These are phyloP conservation scores for Scaptomyza reducta DNA, from an alignment of 2,888 invertebrate genomes.

Conservation along the genomic window DNA sequence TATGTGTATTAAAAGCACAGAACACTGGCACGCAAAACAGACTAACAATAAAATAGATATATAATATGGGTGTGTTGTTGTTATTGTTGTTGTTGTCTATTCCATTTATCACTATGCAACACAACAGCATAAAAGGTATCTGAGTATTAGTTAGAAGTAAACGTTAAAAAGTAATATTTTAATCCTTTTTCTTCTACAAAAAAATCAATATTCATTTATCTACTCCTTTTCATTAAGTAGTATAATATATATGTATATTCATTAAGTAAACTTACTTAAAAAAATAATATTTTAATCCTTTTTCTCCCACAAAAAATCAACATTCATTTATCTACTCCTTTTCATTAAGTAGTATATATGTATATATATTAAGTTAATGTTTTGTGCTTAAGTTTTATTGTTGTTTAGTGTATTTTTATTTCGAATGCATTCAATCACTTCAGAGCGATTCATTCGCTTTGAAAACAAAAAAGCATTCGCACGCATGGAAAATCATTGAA, in stretches of 20 bases:
- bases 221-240: too few relatives aligned
- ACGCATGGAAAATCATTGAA: slow-evolving; percentile 75
- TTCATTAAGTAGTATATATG: too few relatives aligned
- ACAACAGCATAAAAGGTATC: slow-evolving; percentile 4
- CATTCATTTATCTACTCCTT: too few relatives aligned
- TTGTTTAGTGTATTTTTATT: slow-evolving; percentile 39
- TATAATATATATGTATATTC: too few relatives aligned
- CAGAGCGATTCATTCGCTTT: slow-evolving; percentile 51
- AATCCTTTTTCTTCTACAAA: too few relatives aligned
- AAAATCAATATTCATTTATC: too few relatives aligned
- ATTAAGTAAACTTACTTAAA: too few relatives aligned
- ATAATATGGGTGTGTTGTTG: slow-evolving; percentile 63
- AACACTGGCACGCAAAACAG: slow-evolving; percentile 39
- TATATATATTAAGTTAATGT: background rate
- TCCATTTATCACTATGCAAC: slow-evolving; percentile 44
- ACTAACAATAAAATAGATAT: slow-evolving; percentile 48
- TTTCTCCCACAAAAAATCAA: too few relatives aligned
- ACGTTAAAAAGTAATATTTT: too few relatives aligned
- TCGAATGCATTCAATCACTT: slow-evolving; percentile 50
- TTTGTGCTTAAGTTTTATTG: slow-evolving; percentile 15
- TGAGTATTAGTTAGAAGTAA: background rate
- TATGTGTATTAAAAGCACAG: slow-evolving; percentile 43
- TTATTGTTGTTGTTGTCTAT: slow-evolving; percentile 31
- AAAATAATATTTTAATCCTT: too few relatives aligned
- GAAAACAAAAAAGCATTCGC: slow-evolving; percentile 60